Percentiles rank a stretch among this genome's conserved stretches.
These are phyloP conservation scores for Chaetophractus vellerosus DNA, from an alignment of 2,797 vertebrate species.

Conservation along the genomic window DNA sequence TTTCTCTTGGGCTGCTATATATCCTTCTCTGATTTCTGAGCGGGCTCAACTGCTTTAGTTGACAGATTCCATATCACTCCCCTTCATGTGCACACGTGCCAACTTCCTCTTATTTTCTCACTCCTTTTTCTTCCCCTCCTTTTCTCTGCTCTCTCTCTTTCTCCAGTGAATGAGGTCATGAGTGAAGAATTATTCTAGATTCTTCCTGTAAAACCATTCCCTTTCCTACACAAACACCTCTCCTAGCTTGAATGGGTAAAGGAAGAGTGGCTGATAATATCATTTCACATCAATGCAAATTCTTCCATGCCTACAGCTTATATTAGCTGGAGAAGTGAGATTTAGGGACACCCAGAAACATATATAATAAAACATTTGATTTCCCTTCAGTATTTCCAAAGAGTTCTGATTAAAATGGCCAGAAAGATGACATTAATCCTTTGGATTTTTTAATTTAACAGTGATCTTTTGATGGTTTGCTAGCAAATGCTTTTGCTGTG, in stretches of 20 bases:
- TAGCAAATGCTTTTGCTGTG: neutral
- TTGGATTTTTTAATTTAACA: constrained; percentile 4
- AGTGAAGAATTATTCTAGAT: neutral
- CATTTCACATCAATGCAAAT: neutral
- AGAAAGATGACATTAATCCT: neutral
- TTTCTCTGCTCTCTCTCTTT: neutral
- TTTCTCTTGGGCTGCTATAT: neutral
- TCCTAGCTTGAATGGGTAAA: neutral
- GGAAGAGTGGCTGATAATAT: neutral
- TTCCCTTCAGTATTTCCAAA: neutral
- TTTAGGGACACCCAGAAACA: constrained; percentile 19
- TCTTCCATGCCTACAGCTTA: neutral
- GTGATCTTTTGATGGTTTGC: neutral
- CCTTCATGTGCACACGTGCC: neutral
- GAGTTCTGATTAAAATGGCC: constrained; percentile 42
- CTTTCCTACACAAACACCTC: neutral
- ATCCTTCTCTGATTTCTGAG: neutral
- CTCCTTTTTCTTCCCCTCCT: neutral
- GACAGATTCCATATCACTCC: neutral
- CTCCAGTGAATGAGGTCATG: neutral
- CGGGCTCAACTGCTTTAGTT: neutral
- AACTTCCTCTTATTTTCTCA: constrained; percentile 40
- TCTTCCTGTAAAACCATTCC: neutral
- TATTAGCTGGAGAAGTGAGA: neutral
- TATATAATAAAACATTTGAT: neutral